Percentiles rank a stretch among this genome's conserved stretches.
Evolutionary conservation across 2,797 vertebrate species (phyloP).

Genomic region (Cynodonichthys magdalenae): DNA sequence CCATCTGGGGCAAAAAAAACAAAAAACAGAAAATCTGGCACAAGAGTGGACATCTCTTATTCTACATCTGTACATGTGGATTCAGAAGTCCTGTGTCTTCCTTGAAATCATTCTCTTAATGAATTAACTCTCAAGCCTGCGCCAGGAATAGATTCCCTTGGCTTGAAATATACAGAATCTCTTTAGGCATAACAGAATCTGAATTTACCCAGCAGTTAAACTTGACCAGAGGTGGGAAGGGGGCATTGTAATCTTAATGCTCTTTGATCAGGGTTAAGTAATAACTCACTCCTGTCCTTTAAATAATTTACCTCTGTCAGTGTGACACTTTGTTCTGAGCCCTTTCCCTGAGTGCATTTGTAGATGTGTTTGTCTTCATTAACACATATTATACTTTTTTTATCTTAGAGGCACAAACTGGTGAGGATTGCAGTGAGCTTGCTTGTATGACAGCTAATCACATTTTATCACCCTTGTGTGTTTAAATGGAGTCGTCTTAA

Average conservation of each 20-base stretch:
- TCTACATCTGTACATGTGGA: conserved; percentile 38
- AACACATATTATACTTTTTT: conserved; percentile 1
- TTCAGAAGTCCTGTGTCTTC: conserved; percentile 65
- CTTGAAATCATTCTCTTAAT: conserved; percentile 79
- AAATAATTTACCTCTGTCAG: conserved; percentile 80
- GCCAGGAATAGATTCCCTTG: conserved; percentile 70
- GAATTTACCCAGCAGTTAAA: conserved; percentile 68
- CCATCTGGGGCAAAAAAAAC: conserved; percentile 7
- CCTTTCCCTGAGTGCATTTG: conserved; percentile 30
- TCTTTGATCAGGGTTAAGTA: conserved; percentile 83
- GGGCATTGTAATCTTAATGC: conserved; percentile 84
- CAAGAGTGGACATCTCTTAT: conserved; percentile 24
- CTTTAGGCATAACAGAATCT: conserved; percentile 60
- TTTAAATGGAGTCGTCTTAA: conserved; percentile 42
- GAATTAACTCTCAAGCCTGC: conserved; percentile 76
- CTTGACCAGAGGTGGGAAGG: conserved; percentile 65
- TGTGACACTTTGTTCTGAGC: conserved; percentile 64
- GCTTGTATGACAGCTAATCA: conserved; percentile 52
- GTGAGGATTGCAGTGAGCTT: conserved; percentile 21
- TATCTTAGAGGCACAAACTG: conserved; percentile 7
- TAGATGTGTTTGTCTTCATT: conserved; percentile 14
- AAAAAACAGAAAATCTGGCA: conserved; percentile 50
- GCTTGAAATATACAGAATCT: conserved; percentile 73
- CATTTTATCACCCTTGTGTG: conserved; percentile 34
- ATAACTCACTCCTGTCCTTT: conserved; percentile 83